Evolutionary conservation across 2,113 vertebrate genomes (phyloP).

Genomic region (Lamprologus ornatipinnis): DNA sequence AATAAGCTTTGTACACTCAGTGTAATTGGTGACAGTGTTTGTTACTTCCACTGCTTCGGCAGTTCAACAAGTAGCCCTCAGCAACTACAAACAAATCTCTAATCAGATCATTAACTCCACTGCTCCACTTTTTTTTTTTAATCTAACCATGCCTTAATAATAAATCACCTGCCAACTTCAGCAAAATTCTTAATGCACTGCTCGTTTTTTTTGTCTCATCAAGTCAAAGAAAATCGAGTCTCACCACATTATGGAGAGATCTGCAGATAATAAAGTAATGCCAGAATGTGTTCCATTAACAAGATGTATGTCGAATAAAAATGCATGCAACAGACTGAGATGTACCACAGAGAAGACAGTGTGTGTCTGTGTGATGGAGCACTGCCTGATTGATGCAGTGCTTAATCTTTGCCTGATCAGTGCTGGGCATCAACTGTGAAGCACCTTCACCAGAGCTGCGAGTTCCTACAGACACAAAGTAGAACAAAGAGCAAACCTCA

Average conservation of each 20-base stretch:
- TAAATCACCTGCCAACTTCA: not conserved
- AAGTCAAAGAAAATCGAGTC: not conserved
- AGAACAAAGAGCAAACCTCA: not conserved
- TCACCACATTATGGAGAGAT: not conserved
- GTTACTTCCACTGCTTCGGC: not conserved
- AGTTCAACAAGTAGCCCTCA: not conserved
- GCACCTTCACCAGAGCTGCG: not conserved
- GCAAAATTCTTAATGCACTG: not conserved
- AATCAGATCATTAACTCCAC: not conserved
- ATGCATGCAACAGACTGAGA: not conserved
- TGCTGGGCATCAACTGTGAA: not conserved
- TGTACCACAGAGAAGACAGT: not conserved
- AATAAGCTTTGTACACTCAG: not conserved
- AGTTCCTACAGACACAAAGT: not conserved
- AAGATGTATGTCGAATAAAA: not conserved
- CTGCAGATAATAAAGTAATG: not conserved
- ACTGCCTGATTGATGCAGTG: constrained; percentile 14
- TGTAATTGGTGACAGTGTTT: not conserved
- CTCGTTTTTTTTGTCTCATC: not conserved
- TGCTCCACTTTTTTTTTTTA: not conserved
- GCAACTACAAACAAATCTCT: not conserved
- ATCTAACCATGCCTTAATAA: not conserved
- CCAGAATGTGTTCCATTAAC: not conserved
- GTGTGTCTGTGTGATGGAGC: not conserved
- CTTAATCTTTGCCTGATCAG: constrained; percentile 27